These are phyloP conservation scores for Hydractinia echinata DNA, from an alignment of 30 jellyfish, hydroid and myxozoan genomes.

Conservation along the genomic window DNA sequence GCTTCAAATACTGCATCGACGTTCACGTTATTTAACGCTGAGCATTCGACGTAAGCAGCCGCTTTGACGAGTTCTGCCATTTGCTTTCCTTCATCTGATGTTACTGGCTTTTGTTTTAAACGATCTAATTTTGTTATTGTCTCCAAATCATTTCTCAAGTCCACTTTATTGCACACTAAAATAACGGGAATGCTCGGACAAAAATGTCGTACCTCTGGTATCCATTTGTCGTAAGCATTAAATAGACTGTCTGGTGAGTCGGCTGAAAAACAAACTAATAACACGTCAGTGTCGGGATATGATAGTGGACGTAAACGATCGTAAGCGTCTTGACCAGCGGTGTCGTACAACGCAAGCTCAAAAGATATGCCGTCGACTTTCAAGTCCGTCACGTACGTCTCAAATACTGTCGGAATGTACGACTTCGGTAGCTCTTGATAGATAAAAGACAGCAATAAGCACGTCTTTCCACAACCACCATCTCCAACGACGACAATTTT, in stretches of 20 bases:
- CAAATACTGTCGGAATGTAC: slow-evolving; percentile 97
- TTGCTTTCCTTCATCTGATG: slow-evolving; percentile 69
- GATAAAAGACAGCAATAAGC: slow-evolving; percentile 72
- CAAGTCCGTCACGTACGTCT: slow-evolving; percentile 84
- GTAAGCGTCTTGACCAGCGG: slow-evolving; percentile 99
- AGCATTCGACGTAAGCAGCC: slow-evolving; percentile 80
- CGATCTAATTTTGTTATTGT: slow-evolving; percentile 63
- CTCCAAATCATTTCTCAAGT: slow-evolving; percentile 79
- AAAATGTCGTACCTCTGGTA: slow-evolving; percentile 97
- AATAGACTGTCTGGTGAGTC: slow-evolving; percentile 87
- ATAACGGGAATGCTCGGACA: slow-evolving; percentile 95
- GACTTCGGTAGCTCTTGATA: slow-evolving; percentile 86
- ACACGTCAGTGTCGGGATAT: slow-evolving; percentile 97
- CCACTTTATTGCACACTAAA: slow-evolving; percentile 91
- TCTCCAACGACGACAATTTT: slow-evolving; percentile 97
- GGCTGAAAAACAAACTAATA: slow-evolving; percentile 85
- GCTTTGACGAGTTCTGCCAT: slow-evolving; percentile 86
- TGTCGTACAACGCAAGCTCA: slow-evolving; percentile 94
- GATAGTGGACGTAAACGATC: slow-evolving; percentile 97
- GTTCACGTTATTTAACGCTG: slow-evolving; percentile 77
- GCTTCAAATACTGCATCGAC: slow-evolving; percentile 84
- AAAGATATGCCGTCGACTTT: slow-evolving; percentile 70
- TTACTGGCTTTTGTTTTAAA: slow-evolving; percentile 86
- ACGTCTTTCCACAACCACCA: slow-evolving; percentile 99
- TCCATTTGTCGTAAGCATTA: slow-evolving; percentile 98